Evolutionary conservation across 2,113 vertebrate species (phyloP), one percentile per base, ranked within the genome.

Genomic region (Vicugna pacos): DNA sequence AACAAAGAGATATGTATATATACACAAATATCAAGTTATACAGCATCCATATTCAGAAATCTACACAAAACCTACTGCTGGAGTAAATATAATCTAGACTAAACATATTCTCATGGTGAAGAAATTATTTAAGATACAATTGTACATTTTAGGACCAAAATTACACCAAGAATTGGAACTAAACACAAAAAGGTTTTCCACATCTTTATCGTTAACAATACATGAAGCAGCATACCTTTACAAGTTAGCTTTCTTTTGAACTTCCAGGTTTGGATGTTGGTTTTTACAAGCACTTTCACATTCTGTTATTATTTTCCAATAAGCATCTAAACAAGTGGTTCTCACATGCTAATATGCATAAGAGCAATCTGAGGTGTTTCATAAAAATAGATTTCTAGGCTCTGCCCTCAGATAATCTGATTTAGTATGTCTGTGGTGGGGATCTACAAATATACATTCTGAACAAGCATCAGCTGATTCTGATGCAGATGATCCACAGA

Each of bases 261-360:
- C n/a, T 87, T 95, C 14, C 46, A 95, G 22, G 42, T 82, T 38
- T 38, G 2, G 73, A 35, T 81, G 32, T 28, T 90, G 28, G 54
- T 84, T 97, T 96, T 79, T 84, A 94, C 4, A 87, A 92, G 58
- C n/a, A 93, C 38, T 62, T 76, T 85, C 46, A 94, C 35, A 91
- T 73, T 89, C 30, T 84, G 35, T 65, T 79, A 83, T 3, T 93
- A 95, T 69, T 89, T 89, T 94, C 54, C 32, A 86, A 50, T 38
- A 94, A 75, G 15, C 76, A 92, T 50, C 81, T 56, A 97, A 91
- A 46, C 4, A 46, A 89, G 24, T 65, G 22, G n/a, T 48, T 85
- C 30, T 94, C 58, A 58, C 12, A 91, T 79, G n/a, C 28, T 89
- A 91, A 17, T 38, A 79, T 58, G 54, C 48, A 0, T 93, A 87